Evolutionary conservation across 2,888 invertebrate species (phyloP), one percentile per base, ranked within the genome.

Genomic region (Sarcophaga variegata): DNA sequence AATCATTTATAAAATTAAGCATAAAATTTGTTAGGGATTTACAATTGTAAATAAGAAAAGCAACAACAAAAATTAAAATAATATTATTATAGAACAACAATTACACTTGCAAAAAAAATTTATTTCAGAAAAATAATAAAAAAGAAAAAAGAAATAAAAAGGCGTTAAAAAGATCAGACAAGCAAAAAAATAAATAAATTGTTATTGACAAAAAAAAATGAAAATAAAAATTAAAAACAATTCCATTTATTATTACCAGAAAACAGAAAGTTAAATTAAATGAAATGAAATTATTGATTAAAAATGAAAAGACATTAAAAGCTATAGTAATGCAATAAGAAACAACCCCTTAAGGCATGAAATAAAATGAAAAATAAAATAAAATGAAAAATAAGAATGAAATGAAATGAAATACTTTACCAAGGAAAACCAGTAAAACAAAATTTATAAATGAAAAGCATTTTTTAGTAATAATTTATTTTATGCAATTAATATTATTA

Each of bases 11-110:
- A 69, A 74, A 78, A 60, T 77, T 81, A 83, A 79, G 74, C 76
- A 81, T 75, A 62, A 78, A 59, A 64, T 69, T 62, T 74, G 83
- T 87, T 86, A 76, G 81, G 86, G 86, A 87, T 84, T 87, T 87
- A 81, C 86, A 84, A 71, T 60, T 87, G 81, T 84, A 87, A 71
- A 83, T 83, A 84, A 17, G n/a, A 22, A 22, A 79, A 63, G 83
- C 22, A 83, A 72, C 12, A 54, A 54, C 8, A 45, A 4, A 27
- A 67, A 67, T 20, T 20, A 20, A 45, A 67, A 67, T 17, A 54
- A 54, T 14, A 67, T 1, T 64, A 71, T 59, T 70, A 70, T 27
- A 25, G 17, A 27, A 27, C 27, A 27, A 25, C 37, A 37, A 37
- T 37, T 37, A 37, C 37, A 37, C 37, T 8, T 8, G 2, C 1